A percentile compares a stretch with the other conserved stretches of the same genome.
These are phyloP conservation scores for Drosophila triauraria DNA, from an alignment of 1,140 invertebrate species.

Conservation along the genomic window DNA sequence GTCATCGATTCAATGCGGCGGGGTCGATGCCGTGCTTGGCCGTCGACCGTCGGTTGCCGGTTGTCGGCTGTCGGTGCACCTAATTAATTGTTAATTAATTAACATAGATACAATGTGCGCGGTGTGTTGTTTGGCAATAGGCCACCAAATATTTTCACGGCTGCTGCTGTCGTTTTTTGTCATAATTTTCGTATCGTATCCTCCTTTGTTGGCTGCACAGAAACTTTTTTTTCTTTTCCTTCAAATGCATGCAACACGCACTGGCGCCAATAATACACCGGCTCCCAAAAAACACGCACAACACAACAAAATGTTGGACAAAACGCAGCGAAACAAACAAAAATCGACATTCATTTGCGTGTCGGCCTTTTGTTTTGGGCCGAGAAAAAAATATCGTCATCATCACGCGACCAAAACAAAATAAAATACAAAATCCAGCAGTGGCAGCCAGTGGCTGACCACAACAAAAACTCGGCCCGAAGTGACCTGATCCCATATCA, in stretches of 20 bases:
- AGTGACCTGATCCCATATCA: conserved; percentile 49
- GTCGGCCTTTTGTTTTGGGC: conserved; percentile 28
- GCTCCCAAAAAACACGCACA: conserved; percentile 29
- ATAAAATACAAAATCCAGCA: conserved; percentile 23
- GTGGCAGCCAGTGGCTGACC: conserved; percentile 25
- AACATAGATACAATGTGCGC: conserved; percentile 74
- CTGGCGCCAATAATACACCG: conserved; percentile 56
- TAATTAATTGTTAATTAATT: conserved; percentile 84
- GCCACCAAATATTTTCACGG: conserved; percentile 70
- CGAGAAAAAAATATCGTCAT: conserved; percentile 25
- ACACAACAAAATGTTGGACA: conserved; percentile 52
- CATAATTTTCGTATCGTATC: conserved; percentile 50
- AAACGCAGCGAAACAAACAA: conserved; percentile 46
- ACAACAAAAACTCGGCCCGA: conserved; percentile 28
- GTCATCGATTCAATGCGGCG: conserved; percentile 68
- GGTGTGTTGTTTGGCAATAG: conserved; percentile 52
- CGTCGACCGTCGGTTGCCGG: conserved; percentile 23
- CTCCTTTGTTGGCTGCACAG: conserved; percentile 45
- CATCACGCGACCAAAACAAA: conserved; percentile 50
- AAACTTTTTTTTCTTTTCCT: conserved; percentile 52
- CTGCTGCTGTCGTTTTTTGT: conserved; percentile 62
- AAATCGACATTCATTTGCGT: conserved; percentile 47
- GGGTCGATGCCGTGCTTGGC: conserved; percentile 33
- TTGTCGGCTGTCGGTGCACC: conserved; percentile 54
- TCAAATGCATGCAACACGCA: conserved; percentile 62